A percentile compares a stretch with the other conserved stretches of the same genome.
Conservation (phyloP, 2,113 vertebrate genomes). For the Catharus bicknelli region DNA sequence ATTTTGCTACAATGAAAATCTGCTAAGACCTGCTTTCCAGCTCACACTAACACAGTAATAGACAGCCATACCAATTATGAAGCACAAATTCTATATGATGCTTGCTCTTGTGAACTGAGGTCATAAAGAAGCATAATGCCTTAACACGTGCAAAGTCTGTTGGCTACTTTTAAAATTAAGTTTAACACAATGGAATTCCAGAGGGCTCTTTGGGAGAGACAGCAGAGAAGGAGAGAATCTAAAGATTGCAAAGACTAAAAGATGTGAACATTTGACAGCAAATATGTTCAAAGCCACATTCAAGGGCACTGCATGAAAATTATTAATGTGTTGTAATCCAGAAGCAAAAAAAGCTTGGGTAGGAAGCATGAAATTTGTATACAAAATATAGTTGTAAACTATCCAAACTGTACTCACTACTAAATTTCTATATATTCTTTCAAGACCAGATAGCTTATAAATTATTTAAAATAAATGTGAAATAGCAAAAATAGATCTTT, state of each 20-base stretch:
- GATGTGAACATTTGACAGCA: not conserved
- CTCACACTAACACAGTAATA: not conserved
- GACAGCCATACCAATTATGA: not conserved
- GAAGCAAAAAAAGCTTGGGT: not conserved
- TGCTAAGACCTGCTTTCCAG: not conserved
- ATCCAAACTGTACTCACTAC: not conserved
- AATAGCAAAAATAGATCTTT: not conserved
- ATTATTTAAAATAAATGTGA: not conserved
- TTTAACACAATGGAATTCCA: not conserved
- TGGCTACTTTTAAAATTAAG: not conserved
- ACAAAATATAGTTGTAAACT: not conserved
- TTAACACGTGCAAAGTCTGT: accelerated
- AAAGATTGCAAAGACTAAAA: not conserved
- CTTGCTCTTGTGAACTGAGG: not conserved
- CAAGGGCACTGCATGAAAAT: not conserved
- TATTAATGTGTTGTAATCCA: not conserved
- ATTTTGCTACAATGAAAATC: not conserved
- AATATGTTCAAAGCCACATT: not conserved
- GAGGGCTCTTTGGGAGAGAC: not conserved
- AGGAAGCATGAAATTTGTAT: not conserved
- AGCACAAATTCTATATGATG: not conserved
- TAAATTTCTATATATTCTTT: not conserved
- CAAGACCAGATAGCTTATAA: not conserved
- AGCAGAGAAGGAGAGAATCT: not conserved
- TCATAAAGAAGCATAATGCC: not conserved